A percentile compares a stretch with the other conserved stretches of the same genome.
Conservation (phyloP, 2,113 vertebrate genomes). For the Sinocyclocheilus maitianheensis region DNA sequence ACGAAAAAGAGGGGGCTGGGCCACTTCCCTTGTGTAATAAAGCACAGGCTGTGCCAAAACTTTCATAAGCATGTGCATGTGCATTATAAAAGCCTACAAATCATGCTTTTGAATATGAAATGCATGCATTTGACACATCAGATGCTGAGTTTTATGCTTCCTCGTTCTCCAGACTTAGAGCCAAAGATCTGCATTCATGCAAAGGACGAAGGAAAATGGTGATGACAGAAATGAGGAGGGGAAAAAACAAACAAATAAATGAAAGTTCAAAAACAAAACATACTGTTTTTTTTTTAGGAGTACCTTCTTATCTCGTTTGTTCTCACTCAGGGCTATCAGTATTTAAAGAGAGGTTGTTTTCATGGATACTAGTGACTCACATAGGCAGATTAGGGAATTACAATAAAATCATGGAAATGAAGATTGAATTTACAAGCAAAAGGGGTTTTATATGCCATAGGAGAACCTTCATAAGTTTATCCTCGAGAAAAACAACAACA, state of each 20-base stretch:
- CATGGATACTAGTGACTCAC: constrained; percentile 56
- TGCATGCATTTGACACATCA: not conserved
- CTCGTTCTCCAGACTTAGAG: not conserved
- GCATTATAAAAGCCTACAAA: constrained; percentile 2
- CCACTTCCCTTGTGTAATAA: constrained; percentile 46
- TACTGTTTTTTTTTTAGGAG: not conserved
- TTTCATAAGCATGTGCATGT: constrained; percentile 39
- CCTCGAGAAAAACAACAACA: not conserved
- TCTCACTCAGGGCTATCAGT: not conserved
- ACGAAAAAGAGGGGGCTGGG: constrained; percentile 27
- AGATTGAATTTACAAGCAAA: too few relatives aligned
- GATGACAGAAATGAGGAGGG: not conserved
- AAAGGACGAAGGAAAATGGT: not conserved
- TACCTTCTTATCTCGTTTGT: constrained; percentile 3
- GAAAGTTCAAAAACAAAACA: not conserved
- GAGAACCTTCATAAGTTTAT: not conserved
- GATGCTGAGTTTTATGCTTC: not conserved
- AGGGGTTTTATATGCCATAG: not conserved
- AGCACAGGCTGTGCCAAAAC: constrained; percentile 41
- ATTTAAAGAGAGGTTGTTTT: not conserved
- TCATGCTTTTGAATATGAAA: not conserved
- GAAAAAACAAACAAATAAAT: not conserved
- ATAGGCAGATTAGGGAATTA: constrained; percentile 46
- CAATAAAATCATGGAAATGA: not conserved
- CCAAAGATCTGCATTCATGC: constrained; percentile 28